Evolutionary conservation across 2,797 vertebrate genomes (phyloP).

Genomic region (Brachymystax lenok): DNA sequence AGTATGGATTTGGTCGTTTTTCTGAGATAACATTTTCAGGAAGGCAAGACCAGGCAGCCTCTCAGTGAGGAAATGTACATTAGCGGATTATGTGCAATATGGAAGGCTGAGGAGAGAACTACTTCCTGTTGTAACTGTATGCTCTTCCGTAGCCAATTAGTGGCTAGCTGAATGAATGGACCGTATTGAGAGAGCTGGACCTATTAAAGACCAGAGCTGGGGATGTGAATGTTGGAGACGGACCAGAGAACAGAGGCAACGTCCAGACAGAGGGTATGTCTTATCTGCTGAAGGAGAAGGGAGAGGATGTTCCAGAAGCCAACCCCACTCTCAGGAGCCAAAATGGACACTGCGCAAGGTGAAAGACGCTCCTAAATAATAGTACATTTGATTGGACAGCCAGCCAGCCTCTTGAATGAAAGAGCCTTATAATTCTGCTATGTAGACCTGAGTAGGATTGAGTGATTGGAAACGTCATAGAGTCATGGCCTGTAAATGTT

Average conservation of each 20-base stretch:
- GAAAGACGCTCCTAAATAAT: too few species aligned
- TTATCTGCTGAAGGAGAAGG: not conserved
- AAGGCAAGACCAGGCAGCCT: not conserved
- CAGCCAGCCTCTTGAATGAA: too few species aligned
- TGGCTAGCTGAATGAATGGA: slow-evolving; percentile 25
- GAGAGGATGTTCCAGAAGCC: not conserved
- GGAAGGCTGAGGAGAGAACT: slow-evolving; percentile 26
- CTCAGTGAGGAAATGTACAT: slow-evolving; percentile 31
- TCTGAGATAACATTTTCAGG: not conserved
- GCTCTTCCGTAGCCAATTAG: slow-evolving; percentile 44
- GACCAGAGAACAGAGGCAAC: not conserved
- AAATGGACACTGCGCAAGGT: not conserved
- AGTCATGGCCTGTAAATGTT: slow-evolving; percentile 73
- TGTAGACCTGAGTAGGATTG: not conserved
- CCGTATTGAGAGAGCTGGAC: slow-evolving; percentile 17
- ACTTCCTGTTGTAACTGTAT: slow-evolving; percentile 52
- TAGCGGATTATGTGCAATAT: slow-evolving; percentile 32
- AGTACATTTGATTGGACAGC: too few species aligned
- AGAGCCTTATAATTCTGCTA: not conserved
- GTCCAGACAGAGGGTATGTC: not conserved
- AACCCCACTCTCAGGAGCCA: not conserved
- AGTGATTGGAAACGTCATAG: slow-evolving; percentile 28
- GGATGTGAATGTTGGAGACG: slow-evolving; percentile 2
- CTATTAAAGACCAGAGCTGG: not conserved
- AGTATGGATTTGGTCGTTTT: slow-evolving; percentile 23